A percentile compares a stretch with the other conserved stretches of the same genome.
Conservation (phyloP, 2,888 invertebrate genomes). For the Chalcosyrphus nemorum region DNA sequence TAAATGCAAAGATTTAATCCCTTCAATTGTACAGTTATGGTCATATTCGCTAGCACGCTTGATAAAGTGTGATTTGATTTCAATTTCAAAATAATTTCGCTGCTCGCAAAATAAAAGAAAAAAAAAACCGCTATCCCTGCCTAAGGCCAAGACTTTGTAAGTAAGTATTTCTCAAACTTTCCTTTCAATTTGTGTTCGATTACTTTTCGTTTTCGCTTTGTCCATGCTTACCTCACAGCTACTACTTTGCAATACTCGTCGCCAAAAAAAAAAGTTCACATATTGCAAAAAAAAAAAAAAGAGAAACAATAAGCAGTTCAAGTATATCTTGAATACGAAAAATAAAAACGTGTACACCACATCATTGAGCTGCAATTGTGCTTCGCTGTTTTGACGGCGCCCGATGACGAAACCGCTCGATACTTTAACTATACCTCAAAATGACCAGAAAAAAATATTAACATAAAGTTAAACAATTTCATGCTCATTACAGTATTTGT, state of each 20-base stretch:
- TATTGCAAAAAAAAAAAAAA: conserved; percentile 36
- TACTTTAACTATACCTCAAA: background rate
- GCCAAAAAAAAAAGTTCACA: conserved; percentile 11
- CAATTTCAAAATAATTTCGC: conserved; percentile 43
- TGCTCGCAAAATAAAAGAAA: conserved; percentile 4
- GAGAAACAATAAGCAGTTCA: conserved; percentile 49
- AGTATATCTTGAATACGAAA: conserved; percentile 28
- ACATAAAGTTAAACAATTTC: conserved; percentile 25
- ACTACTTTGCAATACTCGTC: conserved; percentile 10
- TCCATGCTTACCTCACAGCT: conserved; percentile 28
- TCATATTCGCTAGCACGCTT: conserved; percentile 12
- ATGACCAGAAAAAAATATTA: conserved; percentile 20
- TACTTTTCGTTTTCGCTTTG: conserved; percentile 27
- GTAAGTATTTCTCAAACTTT: conserved; percentile 48
- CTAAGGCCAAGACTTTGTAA: conserved; percentile 24
- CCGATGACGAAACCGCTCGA: conserved; percentile 44
- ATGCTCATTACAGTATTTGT: conserved; percentile 34
- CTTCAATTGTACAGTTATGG: conserved; percentile 37
- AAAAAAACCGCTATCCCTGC: conserved; percentile 9
- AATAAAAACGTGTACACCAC: conserved; percentile 18
- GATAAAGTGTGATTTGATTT: conserved; percentile 12
- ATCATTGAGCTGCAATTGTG: conserved; percentile 26
- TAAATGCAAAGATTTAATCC: conserved; percentile 20
- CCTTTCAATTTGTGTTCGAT: conserved; percentile 53
- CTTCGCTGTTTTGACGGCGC: conserved; percentile 11